Conservation (phyloP, 1,140 invertebrate species). For the Diplogasteroides magnus region DNA sequence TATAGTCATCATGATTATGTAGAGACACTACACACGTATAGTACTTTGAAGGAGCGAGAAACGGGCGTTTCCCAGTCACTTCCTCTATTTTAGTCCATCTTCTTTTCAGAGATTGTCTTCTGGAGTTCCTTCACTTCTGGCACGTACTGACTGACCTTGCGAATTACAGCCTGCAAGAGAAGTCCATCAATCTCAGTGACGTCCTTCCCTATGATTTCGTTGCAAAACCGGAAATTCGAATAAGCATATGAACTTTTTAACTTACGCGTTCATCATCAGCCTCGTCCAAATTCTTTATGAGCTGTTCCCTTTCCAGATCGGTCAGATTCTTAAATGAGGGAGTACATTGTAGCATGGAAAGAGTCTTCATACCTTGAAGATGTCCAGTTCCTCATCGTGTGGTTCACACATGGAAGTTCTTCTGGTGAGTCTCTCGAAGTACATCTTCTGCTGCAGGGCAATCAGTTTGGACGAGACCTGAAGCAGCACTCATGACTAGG, state of each 20-base stretch:
- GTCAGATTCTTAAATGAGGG: slow-evolving; percentile 11
- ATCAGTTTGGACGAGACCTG: slow-evolving; percentile 38
- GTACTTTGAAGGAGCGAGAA: too few species aligned
- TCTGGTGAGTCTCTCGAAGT: slow-evolving; percentile 26
- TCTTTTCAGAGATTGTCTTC: too few species aligned
- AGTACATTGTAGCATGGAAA: slow-evolving; percentile 6
- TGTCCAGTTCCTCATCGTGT: slow-evolving; percentile 12
- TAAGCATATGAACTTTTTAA: too few species aligned
- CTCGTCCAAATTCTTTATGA: slow-evolving; percentile 21
- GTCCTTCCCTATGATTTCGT: too few species aligned
- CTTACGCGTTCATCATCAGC: slow-evolving; percentile 62
- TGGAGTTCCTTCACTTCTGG: too few species aligned
- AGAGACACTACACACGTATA: too few species aligned
- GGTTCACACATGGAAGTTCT: slow-evolving; percentile 21
- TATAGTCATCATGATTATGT: too few species aligned
- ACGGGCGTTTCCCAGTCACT: too few species aligned
- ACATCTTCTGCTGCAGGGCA: slow-evolving; percentile 37
- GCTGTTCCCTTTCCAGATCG: slow-evolving; percentile 20
- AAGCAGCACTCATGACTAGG: neutral
- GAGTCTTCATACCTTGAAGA: slow-evolving; percentile 12
- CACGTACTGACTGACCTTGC: slow-evolving; percentile 21
- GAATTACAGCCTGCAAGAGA: slow-evolving; percentile 53
- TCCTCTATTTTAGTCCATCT: too few species aligned
- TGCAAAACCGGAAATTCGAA: too few species aligned
- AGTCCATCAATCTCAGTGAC: too few species aligned